Base-by-base conservation (phyloP, 2,888 invertebrate genomes). In the Melinaea marsaeus region DNA sequence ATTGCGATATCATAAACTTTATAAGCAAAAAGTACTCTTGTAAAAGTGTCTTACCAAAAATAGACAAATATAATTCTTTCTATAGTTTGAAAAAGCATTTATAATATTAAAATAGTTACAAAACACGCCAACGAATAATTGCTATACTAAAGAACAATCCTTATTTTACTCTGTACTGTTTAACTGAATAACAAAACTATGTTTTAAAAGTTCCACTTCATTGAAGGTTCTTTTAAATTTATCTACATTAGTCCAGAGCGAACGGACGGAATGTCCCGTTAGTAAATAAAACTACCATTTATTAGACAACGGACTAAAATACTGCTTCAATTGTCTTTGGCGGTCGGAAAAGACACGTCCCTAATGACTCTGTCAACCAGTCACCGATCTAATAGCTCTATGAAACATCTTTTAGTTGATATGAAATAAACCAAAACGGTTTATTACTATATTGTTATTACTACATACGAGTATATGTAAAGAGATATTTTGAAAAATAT, bases 201-300 rank as follows among this genome's bases (percentile, higher is more conserved):
- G 9, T 32, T 51, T 51, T 51, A 51, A 51, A 51, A 51, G 51
- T 51, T 51, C 22, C 51, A 51, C 32, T 51, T 51, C 45, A 35
- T n/a, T 57, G 45, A 5, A 42, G 45, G 1, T 33, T 70, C n/a
- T 51, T 37, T 57, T 62, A 62, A 58, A 22, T 33, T 46, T 34
- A 32, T 11, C 42, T 47, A 58, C 33, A 47, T 33, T 46, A 76
- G 76, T 77, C 79, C 77, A 81, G 82, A 79, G 76, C 81, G 84
- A 86, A 87, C 82, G 80, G 80, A 84, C 78, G 77, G 79, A 77
- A 74, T 82, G 86, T 86, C 85, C 80, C 84, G 80, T 81, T 79
- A 79, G 85, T 83, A 86, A 88, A 89, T 85, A 88, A 83, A 88
- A 87, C 83, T 85, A 86, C 84, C 85, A 84, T 88, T 88, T 88